These are phyloP conservation scores for Lasius fuliginosus DNA, from an alignment of 2,888 invertebrate species.

Conservation along the genomic window DNA sequence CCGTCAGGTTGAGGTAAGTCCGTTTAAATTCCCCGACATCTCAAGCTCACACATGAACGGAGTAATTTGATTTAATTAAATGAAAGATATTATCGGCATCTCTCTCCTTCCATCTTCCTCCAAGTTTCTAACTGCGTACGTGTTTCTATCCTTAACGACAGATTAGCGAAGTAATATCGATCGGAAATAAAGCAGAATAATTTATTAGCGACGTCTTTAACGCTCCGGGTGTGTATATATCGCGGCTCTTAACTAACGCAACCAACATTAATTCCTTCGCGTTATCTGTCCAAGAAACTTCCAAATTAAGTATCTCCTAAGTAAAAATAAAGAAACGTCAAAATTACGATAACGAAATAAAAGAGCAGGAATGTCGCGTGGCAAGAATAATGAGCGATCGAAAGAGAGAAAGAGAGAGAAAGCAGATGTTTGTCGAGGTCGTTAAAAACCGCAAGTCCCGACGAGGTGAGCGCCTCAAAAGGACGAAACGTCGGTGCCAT, in stretches of 20 bases:
- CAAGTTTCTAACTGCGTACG: not conserved
- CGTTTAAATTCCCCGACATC: constrained; percentile 33
- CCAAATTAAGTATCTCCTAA: not conserved
- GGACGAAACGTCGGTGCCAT: not conserved
- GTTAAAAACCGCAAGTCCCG: constrained; percentile 49
- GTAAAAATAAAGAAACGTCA: not conserved
- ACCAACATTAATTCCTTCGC: not conserved
- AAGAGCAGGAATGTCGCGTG: constrained; percentile 5
- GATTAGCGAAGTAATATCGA: constrained; percentile 34
- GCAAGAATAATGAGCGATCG: constrained; percentile 5
- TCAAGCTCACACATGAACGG: constrained; percentile 43
- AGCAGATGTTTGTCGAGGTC: constrained; percentile 39
- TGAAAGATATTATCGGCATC: constrained; percentile 21
- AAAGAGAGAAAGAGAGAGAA: not conserved
- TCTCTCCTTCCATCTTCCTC: not conserved
- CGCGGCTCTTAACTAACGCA: not conserved
- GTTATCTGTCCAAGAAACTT: not conserved
- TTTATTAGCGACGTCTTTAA: not conserved
- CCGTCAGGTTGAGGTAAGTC: constrained; percentile 61
- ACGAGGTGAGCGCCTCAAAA: constrained; percentile 39
- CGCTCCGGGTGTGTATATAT: not conserved
- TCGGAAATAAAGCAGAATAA: constrained; percentile 11
- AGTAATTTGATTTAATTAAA: constrained; percentile 44
- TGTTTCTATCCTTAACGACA: not conserved
- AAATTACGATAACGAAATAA: constrained; percentile 10